These are phyloP conservation scores for Pinctada fucata DNA, from an alignment of 2,888 invertebrate species.

Conservation along the genomic window DNA sequence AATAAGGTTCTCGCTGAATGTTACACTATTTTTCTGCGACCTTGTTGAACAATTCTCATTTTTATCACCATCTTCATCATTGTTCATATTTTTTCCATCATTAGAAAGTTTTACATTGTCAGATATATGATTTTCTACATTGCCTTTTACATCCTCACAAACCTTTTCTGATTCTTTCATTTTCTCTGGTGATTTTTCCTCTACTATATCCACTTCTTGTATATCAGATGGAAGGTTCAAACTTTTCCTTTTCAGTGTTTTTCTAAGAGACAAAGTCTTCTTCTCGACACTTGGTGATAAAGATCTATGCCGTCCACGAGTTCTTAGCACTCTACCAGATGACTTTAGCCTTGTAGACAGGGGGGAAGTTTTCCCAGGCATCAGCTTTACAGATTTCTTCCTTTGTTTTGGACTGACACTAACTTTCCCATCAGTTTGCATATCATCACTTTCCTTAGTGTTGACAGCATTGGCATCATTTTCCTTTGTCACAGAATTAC, in stretches of 20 bases:
- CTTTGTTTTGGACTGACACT: neutral
- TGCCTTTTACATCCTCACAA: neutral
- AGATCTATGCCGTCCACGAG: constrained; percentile 12
- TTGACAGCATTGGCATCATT: neutral
- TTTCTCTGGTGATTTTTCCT: constrained; percentile 6
- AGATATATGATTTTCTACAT: neutral
- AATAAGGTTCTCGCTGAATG: constrained; percentile 24
- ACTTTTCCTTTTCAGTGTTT: constrained; percentile 15
- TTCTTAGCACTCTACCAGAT: constrained; percentile 27
- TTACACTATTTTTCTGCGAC: neutral
- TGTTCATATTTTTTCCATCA: constrained; percentile 13
- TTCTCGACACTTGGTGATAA: constrained; percentile 11
- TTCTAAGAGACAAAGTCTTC: constrained; percentile 16
- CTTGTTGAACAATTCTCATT: neutral
- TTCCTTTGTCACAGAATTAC: neutral
- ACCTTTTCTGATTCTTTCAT: constrained; percentile 8
- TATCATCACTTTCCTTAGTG: neutral
- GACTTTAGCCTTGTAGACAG: constrained; percentile 33
- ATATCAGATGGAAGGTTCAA: neutral
- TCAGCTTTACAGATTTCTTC: neutral
- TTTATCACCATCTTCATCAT: constrained; percentile 3
- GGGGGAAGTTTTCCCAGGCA: constrained; percentile 34
- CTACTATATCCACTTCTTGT: neutral
- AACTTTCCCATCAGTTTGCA: neutral
- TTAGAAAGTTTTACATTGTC: neutral